Base-by-base conservation (phyloP, 2,888 invertebrate species). In the Oligia latruncula region DNA sequence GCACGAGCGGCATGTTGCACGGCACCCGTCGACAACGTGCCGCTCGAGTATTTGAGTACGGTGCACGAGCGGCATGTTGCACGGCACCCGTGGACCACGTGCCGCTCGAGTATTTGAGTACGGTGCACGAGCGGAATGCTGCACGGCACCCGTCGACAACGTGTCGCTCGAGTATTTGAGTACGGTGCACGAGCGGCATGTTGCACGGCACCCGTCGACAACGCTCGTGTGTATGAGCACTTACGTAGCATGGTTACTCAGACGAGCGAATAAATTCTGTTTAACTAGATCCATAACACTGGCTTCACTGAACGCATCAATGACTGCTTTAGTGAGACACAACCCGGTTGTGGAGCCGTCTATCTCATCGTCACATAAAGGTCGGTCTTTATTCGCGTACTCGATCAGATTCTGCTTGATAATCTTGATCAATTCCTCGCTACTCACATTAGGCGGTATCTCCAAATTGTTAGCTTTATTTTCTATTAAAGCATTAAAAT, bases 301-400 rank as follows among this genome's bases (percentile, higher is more conserved):
- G 71, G 97, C 97, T 90, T 98, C 97, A 90, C 98, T 98, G 88
- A 98, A 97, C 52, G 98, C 97, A 92, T 98, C 97, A 49, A 98
- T 97, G 62, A 98, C 92, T 64, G 97, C 95, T 87, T 96, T 95
- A 43, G 96, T 96, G 58, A 96, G 90, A 83, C 95, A 91, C 64
- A 95, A 90, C 52, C 92, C 94, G 4, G 92, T 90, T 0, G 95
- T 93, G 60, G 93, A 92, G 43, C 95, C 94, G 82, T 96, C 95
- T n/a, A 93, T 90, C 84, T 96, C 94, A 15, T 94, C 93, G 35
- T 94, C 95, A 49, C 94, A 94, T 70, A 90, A 74, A 11, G 90
- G 88, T 15, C 89, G 90, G 4, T 91, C 90, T 0, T 84, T 93
- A 90, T 91, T 90, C 43, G 89, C 87, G 89, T 90, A 95, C 46